Percentiles rank a stretch among this genome's conserved stretches.
phyloP scores from a whole-genome alignment of 2,797 vertebrate genomes.

The Anniella stebbinsi region DNA sequence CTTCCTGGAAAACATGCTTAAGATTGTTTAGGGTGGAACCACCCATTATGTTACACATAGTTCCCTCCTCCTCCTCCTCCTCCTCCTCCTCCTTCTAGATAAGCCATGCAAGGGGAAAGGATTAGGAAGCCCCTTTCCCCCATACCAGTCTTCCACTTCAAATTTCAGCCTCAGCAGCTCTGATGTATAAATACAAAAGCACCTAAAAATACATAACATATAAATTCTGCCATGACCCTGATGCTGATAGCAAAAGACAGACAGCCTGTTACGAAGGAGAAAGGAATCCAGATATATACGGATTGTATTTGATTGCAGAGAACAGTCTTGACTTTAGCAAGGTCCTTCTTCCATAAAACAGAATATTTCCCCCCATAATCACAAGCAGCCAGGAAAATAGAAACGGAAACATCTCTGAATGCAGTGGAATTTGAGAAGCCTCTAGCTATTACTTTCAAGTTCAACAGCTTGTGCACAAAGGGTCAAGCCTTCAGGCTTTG shows the following conservation, averaged over 20 bases:
- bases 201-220: background rate
- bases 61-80: too few species aligned
- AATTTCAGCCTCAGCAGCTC: background rate
- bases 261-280: background rate
- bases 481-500: background rate
- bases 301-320: background rate
- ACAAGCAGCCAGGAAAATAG: background rate
- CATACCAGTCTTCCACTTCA: background rate
- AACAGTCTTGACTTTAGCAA: background rate
- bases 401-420: background rate
- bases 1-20: background rate
- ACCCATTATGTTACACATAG: too few species aligned
- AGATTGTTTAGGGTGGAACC: background rate
- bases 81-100: too few species aligned
- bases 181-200: background rate
- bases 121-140: background rate
- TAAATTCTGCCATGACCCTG: background rate
- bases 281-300: background rate
- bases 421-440: background rate
- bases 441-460: constrained; percentile 2
- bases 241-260: background rate
- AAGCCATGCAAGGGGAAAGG: background rate
- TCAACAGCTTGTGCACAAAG: background rate
- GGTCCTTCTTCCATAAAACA: background rate
- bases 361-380: background rate